Evolutionary conservation across 2,888 invertebrate genomes (phyloP).

Genomic region (Digitonthophagus gazella): DNA sequence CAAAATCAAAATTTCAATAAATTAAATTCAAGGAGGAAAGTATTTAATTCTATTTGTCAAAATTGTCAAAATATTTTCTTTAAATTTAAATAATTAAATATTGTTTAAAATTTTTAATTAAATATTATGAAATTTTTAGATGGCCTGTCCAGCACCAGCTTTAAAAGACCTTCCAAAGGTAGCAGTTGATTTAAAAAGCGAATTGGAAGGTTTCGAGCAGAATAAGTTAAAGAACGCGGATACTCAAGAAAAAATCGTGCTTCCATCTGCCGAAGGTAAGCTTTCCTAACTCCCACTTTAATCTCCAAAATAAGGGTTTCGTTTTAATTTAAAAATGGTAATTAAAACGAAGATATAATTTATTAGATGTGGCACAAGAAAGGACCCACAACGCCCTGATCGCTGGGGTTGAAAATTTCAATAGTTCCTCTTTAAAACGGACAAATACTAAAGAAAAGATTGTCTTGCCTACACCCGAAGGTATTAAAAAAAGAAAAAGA

Average conservation of each 20-base stretch:
- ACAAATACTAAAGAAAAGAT: conserved; percentile 81
- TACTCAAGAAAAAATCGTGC: conserved; percentile 86
- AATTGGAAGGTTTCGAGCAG: conserved; percentile 88
- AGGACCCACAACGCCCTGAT: conserved; percentile 74
- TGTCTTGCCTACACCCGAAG: conserved; percentile 80
- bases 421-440: conserved; percentile 68
- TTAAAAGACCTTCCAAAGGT: conserved; percentile 91
- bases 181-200: conserved; percentile 82
- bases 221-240: conserved; percentile 84
- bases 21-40: not conserved
- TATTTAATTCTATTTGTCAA: no score
- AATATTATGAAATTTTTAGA: conserved; percentile 36
- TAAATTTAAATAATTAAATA: no score
- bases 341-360: no score
- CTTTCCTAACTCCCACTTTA: not conserved
- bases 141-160: conserved; percentile 61
- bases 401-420: conserved; percentile 74
- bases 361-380: conserved; percentile 68
- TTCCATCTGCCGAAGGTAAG: conserved; percentile 93
- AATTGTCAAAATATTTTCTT: no score
- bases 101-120: not conserved
- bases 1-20: no score
- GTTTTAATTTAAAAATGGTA: not conserved
- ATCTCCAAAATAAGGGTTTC: no score
- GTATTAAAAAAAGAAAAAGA: conserved; percentile 49